Conservation (phyloP, 2,113 vertebrate genomes). For the Suricata suricatta region DNA sequence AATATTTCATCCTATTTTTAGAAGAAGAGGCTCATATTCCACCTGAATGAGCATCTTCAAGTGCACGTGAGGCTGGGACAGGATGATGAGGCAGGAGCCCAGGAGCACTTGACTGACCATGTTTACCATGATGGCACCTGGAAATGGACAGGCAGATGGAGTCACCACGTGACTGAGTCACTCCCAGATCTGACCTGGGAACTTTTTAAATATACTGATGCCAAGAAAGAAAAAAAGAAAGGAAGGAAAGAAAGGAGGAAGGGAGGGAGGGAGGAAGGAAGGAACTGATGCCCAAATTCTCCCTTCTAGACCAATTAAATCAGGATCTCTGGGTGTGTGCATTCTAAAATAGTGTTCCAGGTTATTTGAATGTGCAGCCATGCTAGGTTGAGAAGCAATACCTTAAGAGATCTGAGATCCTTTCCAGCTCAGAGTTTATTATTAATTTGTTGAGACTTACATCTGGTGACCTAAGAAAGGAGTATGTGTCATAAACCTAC, state of each 20-base stretch:
- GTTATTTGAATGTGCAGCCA: neutral
- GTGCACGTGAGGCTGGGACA: constrained; percentile 97
- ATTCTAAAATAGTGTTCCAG: neutral
- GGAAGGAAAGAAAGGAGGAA: too few relatives aligned
- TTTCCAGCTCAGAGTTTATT: neutral
- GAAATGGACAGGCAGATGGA: constrained; percentile 33
- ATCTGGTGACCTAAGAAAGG: neutral
- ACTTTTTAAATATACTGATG: neutral
- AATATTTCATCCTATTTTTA: constrained; percentile 92
- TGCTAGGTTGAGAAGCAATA: neutral
- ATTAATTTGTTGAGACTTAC: neutral
- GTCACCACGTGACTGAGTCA: neutral
- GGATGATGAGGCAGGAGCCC: constrained; percentile 94
- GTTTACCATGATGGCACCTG: constrained; percentile 92
- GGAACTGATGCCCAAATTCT: neutral
- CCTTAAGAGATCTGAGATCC: neutral
- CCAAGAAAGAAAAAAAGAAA: neutral
- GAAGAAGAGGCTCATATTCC: constrained; percentile 94
- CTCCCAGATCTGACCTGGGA: neutral
- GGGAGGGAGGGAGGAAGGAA: too few relatives aligned
- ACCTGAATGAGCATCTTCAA: constrained; percentile 98
- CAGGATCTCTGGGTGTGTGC: neutral
- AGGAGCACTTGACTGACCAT: constrained; percentile 92
- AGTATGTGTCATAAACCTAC: neutral
- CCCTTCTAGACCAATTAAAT: neutral